A percentile compares a stretch with the other conserved stretches of the same genome.
These are phyloP conservation scores for Halcyon senegalensis DNA, from an alignment of 2,113 vertebrate genomes.

Conservation along the genomic window DNA sequence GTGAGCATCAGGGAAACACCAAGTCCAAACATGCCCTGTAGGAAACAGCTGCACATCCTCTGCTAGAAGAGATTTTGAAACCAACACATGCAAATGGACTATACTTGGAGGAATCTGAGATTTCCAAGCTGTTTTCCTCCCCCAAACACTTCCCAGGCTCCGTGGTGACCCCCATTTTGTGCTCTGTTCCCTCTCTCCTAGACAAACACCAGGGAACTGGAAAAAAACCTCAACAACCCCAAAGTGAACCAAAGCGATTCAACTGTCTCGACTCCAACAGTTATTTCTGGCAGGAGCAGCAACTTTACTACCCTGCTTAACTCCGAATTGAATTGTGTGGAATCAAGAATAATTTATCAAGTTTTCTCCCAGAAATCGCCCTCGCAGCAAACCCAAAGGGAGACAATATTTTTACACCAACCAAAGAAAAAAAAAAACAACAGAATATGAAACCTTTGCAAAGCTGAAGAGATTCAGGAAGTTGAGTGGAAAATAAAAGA, in stretches of 20 bases:
- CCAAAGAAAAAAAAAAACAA: neutral
- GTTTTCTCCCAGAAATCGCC: neutral
- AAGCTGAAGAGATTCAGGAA: neutral
- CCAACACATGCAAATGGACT: neutral
- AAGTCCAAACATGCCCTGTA: neutral
- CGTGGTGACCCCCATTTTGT: neutral
- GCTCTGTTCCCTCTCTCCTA: neutral
- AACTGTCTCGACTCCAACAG: neutral
- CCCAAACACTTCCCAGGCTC: neutral
- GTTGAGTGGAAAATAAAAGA: neutral
- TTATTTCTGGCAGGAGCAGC: neutral
- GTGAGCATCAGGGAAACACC: neutral
- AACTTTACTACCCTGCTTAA: neutral
- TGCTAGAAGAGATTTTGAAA: neutral
- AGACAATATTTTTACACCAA: neutral
- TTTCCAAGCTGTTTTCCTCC: neutral
- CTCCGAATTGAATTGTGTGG: neutral
- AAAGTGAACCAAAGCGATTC: neutral
- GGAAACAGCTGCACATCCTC: neutral
- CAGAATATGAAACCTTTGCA: neutral
- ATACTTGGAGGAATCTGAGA: neutral
- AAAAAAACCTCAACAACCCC: neutral
- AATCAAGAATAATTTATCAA: conserved; percentile 5
- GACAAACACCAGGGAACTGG: neutral
- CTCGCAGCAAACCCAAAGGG: neutral